Conservation (phyloP, 2,113 vertebrate genomes). For the Perca flavescens region DNA sequence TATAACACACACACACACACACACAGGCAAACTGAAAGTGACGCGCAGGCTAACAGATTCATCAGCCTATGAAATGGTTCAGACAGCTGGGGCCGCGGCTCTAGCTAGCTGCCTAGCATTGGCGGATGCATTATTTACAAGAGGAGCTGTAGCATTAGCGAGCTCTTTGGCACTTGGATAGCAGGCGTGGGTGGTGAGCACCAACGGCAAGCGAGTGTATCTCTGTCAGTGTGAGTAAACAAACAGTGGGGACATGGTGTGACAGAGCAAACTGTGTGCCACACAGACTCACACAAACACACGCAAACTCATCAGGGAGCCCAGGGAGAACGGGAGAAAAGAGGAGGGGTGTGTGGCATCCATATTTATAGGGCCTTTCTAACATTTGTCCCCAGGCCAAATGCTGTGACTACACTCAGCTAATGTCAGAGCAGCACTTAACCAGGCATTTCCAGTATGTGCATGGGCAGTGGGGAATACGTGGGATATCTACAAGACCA, state of each 20-base stretch:
- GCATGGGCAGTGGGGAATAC: slow-evolving; percentile 74
- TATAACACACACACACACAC: slow-evolving; percentile 24
- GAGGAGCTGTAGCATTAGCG: slow-evolving; percentile 55
- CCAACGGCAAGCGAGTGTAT: slow-evolving; percentile 65
- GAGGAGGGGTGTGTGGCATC: slow-evolving; percentile 71
- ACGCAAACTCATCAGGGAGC: slow-evolving; percentile 72
- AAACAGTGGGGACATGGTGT: slow-evolving; percentile 77
- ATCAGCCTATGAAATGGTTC: slow-evolving; percentile 72
- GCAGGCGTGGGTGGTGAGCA: slow-evolving; percentile 48
- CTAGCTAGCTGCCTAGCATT: slow-evolving; percentile 49
- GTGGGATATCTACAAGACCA: slow-evolving; percentile 56
- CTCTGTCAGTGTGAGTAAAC: slow-evolving; percentile 83
- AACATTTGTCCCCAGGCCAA: slow-evolving; percentile 82
- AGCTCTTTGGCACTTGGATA: slow-evolving; percentile 75
- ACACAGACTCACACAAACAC: slow-evolving; percentile 58
- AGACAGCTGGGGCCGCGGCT: slow-evolving; percentile 57
- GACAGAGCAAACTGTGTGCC: slow-evolving; percentile 69
- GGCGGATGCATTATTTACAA: slow-evolving; percentile 75
- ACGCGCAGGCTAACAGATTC: slow-evolving; percentile 62
- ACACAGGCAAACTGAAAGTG: slow-evolving; percentile 41
- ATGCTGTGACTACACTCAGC: slow-evolving; percentile 81
- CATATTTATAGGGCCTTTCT: slow-evolving; percentile 83
- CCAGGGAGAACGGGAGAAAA: slow-evolving; percentile 46
- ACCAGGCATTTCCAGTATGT: slow-evolving; percentile 80
- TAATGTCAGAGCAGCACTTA: slow-evolving; percentile 84